phyloP scores from a whole-genome alignment of 1,140 invertebrate genomes.

The Caenorhabditis tropicalis region DNA sequence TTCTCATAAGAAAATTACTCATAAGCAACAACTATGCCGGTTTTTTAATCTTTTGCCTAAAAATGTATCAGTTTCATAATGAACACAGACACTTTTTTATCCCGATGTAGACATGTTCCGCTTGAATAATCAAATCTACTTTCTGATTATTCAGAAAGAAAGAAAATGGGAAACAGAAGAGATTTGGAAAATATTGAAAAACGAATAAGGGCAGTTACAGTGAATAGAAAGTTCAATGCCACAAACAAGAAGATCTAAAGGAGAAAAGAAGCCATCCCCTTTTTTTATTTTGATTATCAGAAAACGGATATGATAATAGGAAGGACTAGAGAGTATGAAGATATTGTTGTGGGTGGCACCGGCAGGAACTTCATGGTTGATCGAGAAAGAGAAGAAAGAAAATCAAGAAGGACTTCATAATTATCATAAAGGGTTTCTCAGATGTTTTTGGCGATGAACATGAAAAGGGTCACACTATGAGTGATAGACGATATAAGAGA shows the following conservation, averaged over 20 bases:
- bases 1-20: too few species aligned
- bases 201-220: not conserved
- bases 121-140: not conserved
- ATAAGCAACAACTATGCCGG: too few species aligned
- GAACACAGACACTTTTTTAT: not conserved
- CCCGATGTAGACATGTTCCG: not conserved
- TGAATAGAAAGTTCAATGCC: not conserved
- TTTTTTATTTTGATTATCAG: not conserved
- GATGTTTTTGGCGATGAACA: not conserved
- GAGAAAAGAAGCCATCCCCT: not conserved
- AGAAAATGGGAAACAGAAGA: not conserved
- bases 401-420: slow-evolving; percentile 8
- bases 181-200: not conserved
- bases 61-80: not conserved
- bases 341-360: not conserved
- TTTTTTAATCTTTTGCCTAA: not conserved
- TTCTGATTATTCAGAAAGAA: slow-evolving; percentile 12
- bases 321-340: not conserved
- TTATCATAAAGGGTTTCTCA: not conserved
- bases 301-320: not conserved
- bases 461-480: not conserved
- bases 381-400: not conserved
- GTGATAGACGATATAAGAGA: not conserved
- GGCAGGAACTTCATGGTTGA: not conserved
- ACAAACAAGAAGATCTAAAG: not conserved